phyloP scores from a whole-genome alignment of 2,888 invertebrate genomes.

The Myathropa florea region DNA sequence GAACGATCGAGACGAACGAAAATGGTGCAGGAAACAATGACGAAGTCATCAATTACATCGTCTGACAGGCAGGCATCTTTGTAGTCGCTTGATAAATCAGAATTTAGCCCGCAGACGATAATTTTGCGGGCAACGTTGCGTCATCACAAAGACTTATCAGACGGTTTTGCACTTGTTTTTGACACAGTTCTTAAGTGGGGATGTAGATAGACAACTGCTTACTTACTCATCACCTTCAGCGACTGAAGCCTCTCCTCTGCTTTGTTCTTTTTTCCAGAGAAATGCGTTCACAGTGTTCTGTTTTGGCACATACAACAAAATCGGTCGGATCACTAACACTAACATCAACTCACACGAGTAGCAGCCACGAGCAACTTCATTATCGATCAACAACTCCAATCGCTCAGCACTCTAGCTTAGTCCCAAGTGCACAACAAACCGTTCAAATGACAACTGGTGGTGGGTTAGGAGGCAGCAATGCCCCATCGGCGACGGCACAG shows the following conservation, averaged over 20 bases:
- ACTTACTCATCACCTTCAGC: no score
- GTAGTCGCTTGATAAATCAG: no score
- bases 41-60: no score
- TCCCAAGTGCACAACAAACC: background rate
- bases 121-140: no score
- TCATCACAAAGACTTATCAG: no score
- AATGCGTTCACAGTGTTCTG: slow-evolving; percentile 59
- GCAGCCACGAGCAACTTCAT: background rate
- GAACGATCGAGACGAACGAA: background rate
- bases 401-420: background rate
- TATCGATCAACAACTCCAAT: slow-evolving; percentile 37
- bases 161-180: no score
- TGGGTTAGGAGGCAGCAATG: slow-evolving; percentile 33
- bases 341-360: slow-evolving; percentile 11
- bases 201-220: no score
- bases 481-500: slow-evolving; percentile 1
- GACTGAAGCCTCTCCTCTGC: background rate
- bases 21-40: no score
- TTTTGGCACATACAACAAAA: slow-evolving; percentile 31
- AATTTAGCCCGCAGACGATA: no score
- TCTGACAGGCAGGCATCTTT: background rate
- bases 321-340: slow-evolving; percentile 19
- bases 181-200: no score
- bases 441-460: slow-evolving; percentile 63
- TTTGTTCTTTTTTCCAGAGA: slow-evolving; percentile 15